Conservation (phyloP, 2,888 invertebrate genomes). For the Cyaniris semiargus region DNA sequence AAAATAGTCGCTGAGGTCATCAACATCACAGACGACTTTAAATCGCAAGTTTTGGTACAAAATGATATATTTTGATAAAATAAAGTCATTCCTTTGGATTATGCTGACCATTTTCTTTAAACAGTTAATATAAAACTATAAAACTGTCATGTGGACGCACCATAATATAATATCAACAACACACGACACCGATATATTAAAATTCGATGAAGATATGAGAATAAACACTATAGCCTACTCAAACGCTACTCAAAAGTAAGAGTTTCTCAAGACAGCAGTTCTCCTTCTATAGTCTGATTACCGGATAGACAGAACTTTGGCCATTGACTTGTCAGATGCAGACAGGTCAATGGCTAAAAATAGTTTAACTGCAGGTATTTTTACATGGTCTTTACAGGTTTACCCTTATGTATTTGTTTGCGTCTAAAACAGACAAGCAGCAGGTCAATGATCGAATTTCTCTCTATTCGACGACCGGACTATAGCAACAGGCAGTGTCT, state of each 20-base stretch:
- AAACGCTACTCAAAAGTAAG: neutral
- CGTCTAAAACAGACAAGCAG: neutral
- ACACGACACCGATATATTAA: constrained; percentile 26
- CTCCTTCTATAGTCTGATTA: neutral
- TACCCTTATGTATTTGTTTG: too few relatives aligned
- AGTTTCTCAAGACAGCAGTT: neutral
- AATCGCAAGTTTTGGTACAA: too few relatives aligned
- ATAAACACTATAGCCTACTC: neutral
- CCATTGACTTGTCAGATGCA: neutral
- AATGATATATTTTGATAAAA: too few relatives aligned
- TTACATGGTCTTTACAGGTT: too few relatives aligned
- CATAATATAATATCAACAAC: constrained; percentile 32
- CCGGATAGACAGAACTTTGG: neutral
- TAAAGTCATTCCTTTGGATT: too few relatives aligned
- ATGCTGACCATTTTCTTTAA: neutral
- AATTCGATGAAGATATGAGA: constrained; percentile 27
- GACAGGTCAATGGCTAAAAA: too few relatives aligned
- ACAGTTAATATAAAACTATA: neutral
- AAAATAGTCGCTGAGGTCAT: too few relatives aligned
- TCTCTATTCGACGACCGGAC: neutral
- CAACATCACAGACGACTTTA: too few relatives aligned
- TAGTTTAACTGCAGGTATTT: too few relatives aligned
- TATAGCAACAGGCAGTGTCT: neutral
- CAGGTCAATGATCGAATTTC: neutral
- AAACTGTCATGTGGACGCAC: neutral